phyloP scores from a whole-genome alignment of 2,888 invertebrate species.

The Siphlonurus alternatus region DNA sequence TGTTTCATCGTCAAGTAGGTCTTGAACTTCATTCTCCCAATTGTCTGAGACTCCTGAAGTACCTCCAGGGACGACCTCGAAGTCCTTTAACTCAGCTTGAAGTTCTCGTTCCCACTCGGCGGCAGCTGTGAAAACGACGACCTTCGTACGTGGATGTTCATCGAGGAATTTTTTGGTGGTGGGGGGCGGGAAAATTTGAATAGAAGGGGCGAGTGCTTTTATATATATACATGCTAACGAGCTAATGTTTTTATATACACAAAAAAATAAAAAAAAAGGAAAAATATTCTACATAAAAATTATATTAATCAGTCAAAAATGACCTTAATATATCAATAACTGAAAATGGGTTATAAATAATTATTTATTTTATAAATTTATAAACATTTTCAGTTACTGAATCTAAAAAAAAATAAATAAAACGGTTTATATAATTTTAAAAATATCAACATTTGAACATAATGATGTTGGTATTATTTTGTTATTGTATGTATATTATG shows the following conservation, averaged over 20 bases:
- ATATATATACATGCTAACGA: slow-evolving; percentile 7
- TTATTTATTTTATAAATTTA: no score
- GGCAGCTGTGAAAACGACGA: slow-evolving; percentile 35
- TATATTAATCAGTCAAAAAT: not conserved
- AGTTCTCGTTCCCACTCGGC: slow-evolving; percentile 95
- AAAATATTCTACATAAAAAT: not conserved
- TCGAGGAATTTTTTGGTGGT: slow-evolving; percentile 20
- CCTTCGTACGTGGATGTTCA: slow-evolving; percentile 16
- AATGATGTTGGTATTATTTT: no score
- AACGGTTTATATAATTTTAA: no score
- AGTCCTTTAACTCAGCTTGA: slow-evolving; percentile 88
- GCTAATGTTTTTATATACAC: slow-evolving; percentile 8
- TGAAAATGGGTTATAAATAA: no score
- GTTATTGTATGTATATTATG: no score
- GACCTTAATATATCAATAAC: not conserved
- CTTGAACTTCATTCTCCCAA: slow-evolving; percentile 54
- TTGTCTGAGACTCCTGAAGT: slow-evolving; percentile 31
- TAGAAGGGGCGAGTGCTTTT: slow-evolving; percentile 1
- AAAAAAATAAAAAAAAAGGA: slow-evolving; percentile 7
- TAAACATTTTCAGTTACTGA: no score
- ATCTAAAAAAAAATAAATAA: no score
- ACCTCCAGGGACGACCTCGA: slow-evolving; percentile 60
- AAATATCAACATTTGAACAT: no score
- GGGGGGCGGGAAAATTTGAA: slow-evolving; percentile 8
- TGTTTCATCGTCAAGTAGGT: slow-evolving; percentile 38